Base-by-base conservation (phyloP, 2,797 vertebrate species). In the Manis javanica region DNA sequence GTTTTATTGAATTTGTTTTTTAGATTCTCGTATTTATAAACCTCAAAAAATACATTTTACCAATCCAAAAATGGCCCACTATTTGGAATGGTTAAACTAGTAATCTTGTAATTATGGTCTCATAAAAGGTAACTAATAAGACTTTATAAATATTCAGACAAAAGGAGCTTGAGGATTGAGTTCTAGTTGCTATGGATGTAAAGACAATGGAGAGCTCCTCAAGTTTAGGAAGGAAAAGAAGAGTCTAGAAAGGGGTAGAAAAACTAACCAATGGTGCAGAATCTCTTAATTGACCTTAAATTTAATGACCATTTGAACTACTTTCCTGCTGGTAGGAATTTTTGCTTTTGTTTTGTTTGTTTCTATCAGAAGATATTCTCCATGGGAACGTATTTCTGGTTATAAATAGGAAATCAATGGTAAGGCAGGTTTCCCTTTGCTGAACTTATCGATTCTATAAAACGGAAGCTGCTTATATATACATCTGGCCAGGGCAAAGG, bases 331-430 rank as follows among this genome's bases (percentile, higher is more conserved):
- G 63, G 61, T 46, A 89, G 57, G 59, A 55, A 34, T 34, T 84
- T 93, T 84, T 68, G 66, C 37, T 71, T 94, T 79, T 92, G 34
- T 94, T 89, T 97, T 92, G 81, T 82, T 91, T 94, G 31, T 72
- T 78, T 87, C 68, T 88, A 59, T 77, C 66, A 87, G 63, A 97
- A 75, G 83, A 61, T 86, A 84, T 95, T 96, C 96, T 88, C 82
- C 82, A 85, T 91, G 49, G 55, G 68, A 93, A 93, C 53, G 29
- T 92, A 88, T 95, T 92, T 96, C 82, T 97, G 79, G 55, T 74
- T 92, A 84, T 92, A 85, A 92, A 95, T 53, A 96, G 92, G 86
- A 95, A 96, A 91, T 96, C 78, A 64, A 55, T 87, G 66, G 78
- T 23, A 89, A 96, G 77, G 69, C 85, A 83, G 64, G 42, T 89